These are phyloP conservation scores for Malurus elegans DNA, from an alignment of 2,113 vertebrate genomes.

Conservation along the genomic window DNA sequence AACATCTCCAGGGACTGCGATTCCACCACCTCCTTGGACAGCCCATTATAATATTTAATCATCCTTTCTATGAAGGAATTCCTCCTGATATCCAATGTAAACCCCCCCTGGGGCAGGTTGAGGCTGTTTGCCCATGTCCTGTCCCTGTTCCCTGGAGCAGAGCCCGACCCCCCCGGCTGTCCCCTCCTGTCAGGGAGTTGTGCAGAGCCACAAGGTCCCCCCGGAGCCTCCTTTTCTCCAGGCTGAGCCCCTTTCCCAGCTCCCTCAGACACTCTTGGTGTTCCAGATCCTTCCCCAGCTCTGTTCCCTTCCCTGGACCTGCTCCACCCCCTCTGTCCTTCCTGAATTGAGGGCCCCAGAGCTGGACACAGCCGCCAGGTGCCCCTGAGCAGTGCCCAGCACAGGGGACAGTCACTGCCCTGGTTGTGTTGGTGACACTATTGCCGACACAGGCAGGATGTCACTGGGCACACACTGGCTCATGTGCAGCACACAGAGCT, in stretches of 20 bases:
- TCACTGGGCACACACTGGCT: background rate
- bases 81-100: background rate
- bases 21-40: background rate
- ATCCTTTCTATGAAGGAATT: background rate
- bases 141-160: background rate
- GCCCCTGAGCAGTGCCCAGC: background rate
- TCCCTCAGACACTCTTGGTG: fast-evolving
- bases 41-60: background rate
- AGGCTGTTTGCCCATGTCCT: fast-evolving
- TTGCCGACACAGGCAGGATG: background rate
- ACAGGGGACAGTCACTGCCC: background rate
- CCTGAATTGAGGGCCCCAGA: background rate
- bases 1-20: too few relatives aligned
- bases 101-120: background rate
- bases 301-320: background rate
- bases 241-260: background rate
- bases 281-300: background rate
- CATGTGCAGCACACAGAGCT: background rate
- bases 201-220: fast-evolving
- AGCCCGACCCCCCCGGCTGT: fast-evolving
- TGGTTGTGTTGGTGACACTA: fast-evolving
- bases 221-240: background rate
- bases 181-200: background rate
- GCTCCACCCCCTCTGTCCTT: background rate
- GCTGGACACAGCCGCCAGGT: background rate